A percentile compares a stretch with the other conserved stretches of the same genome.
phyloP scores from a whole-genome alignment of 2,113 vertebrate genomes.

The Grammomys dolichurus region DNA sequence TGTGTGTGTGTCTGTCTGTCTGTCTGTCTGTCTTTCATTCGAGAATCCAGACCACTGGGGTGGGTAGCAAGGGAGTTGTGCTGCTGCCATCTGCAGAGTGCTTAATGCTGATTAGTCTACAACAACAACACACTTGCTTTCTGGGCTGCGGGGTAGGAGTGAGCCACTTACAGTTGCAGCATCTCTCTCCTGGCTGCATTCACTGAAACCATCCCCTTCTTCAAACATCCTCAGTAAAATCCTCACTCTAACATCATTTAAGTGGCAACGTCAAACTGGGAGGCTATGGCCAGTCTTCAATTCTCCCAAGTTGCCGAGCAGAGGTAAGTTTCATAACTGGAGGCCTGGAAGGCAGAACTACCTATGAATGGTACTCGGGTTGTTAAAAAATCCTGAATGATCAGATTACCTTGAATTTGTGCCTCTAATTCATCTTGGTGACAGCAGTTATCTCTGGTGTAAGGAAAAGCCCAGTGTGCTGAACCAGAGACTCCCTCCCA shows the following conservation, averaged over 20 bases:
- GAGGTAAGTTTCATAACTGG: background rate
- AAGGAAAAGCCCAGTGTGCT: slow-evolving; percentile 27
- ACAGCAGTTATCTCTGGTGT: background rate
- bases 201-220: background rate
- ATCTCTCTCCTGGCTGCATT: slow-evolving; percentile 4
- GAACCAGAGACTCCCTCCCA: slow-evolving; percentile 46
- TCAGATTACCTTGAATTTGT: background rate
- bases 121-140: background rate
- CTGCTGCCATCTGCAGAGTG: rapidly evolving
- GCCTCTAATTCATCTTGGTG: background rate
- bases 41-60: no score
- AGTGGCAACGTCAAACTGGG: slow-evolving; percentile 30
- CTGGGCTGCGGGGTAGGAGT: background rate
- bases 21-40: no score
- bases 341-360: background rate
- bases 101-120: no score
- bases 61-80: no score
- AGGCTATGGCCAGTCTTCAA: slow-evolving; percentile 7
- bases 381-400: background rate
- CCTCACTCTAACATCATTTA: slow-evolving; percentile 18
- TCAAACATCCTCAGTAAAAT: slow-evolving; percentile 61
- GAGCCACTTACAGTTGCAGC: no score
- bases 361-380: background rate
- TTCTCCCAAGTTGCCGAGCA: background rate
- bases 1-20: no score